Conservation (phyloP, 2,113 vertebrate genomes). For the Patagioenas fasciata region DNA sequence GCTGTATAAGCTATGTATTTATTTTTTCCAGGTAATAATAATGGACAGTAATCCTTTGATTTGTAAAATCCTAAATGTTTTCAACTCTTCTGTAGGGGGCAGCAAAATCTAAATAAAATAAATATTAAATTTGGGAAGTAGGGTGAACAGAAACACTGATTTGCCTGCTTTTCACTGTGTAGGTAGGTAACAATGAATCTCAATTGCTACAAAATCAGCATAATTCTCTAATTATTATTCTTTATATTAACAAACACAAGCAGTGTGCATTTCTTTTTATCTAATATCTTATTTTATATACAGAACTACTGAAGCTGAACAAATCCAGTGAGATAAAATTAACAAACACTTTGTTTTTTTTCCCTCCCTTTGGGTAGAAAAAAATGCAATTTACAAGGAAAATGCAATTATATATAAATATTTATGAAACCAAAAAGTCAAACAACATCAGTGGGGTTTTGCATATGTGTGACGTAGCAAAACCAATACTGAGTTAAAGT, state of each 20-base stretch:
- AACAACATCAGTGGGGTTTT: slow-evolving; percentile 48
- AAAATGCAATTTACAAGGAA: slow-evolving; percentile 75
- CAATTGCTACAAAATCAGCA: slow-evolving; percentile 66
- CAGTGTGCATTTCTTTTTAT: slow-evolving; percentile 70
- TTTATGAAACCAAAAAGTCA: slow-evolving; percentile 75
- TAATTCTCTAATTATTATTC: slow-evolving; percentile 71
- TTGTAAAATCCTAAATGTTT: slow-evolving; percentile 7
- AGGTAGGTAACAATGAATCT: slow-evolving; percentile 6
- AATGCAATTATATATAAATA: slow-evolving; percentile 77
- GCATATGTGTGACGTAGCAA: slow-evolving; percentile 27
- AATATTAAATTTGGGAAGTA: neutral
- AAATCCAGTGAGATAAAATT: slow-evolving; percentile 80
- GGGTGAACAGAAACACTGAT: slow-evolving; percentile 17
- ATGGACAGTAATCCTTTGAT: neutral
- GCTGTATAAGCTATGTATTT: neutral
- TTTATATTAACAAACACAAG: slow-evolving; percentile 64
- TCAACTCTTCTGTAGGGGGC: slow-evolving; percentile 71
- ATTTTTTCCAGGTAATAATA: neutral
- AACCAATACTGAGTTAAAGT: slow-evolving; percentile 22
- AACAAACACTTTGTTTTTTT: slow-evolving; percentile 79
- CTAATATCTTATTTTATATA: slow-evolving; percentile 77
- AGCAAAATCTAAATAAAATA: slow-evolving; percentile 73
- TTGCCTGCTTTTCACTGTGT: neutral
- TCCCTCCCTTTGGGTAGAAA: slow-evolving; percentile 76
- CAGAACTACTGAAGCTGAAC: slow-evolving; percentile 75